phyloP scores from a whole-genome alignment of 1,140 invertebrate species.

The Drosophila fuyamai region DNA sequence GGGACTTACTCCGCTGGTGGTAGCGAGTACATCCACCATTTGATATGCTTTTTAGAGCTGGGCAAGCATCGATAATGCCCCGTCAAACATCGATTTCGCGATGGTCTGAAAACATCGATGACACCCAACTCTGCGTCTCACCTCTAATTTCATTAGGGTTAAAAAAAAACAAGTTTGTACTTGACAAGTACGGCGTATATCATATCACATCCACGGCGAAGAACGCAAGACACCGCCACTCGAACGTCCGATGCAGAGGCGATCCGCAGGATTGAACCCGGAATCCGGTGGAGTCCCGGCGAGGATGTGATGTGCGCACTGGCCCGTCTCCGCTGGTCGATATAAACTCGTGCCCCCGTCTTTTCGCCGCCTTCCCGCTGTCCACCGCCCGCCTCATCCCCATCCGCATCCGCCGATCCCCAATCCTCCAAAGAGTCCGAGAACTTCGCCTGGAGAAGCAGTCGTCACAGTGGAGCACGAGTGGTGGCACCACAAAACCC shows the following conservation, averaged over 20 bases:
- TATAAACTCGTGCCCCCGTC: slow-evolving; percentile 34
- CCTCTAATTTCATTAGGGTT: slow-evolving; percentile 1
- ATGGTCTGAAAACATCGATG: too few relatives aligned
- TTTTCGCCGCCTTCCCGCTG: not conserved
- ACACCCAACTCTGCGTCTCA: too few relatives aligned
- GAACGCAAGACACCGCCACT: slow-evolving; percentile 10
- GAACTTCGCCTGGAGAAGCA: not conserved
- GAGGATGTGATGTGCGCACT: slow-evolving; percentile 36
- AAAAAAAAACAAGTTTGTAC: slow-evolving; percentile 15
- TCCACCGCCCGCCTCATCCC: not conserved
- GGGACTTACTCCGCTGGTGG: too few relatives aligned
- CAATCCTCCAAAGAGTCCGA: not conserved
- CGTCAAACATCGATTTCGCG: too few relatives aligned
- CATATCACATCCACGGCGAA: not conserved
- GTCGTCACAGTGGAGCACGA: not conserved
- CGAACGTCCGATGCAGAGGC: slow-evolving; percentile 7
- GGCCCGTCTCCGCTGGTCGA: slow-evolving; percentile 31
- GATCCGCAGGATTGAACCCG: slow-evolving; percentile 10
- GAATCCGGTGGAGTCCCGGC: slow-evolving; percentile 20
- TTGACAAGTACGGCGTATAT: slow-evolving; percentile 28
- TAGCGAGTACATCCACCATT: too few relatives aligned
- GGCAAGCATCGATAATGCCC: too few relatives aligned
- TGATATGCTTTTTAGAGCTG: too few relatives aligned
- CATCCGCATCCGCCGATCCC: not conserved
- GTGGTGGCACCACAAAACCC: not conserved